These are phyloP conservation scores for Orius laevigatus DNA, from an alignment of 1,140 invertebrate genomes.

Conservation along the genomic window DNA sequence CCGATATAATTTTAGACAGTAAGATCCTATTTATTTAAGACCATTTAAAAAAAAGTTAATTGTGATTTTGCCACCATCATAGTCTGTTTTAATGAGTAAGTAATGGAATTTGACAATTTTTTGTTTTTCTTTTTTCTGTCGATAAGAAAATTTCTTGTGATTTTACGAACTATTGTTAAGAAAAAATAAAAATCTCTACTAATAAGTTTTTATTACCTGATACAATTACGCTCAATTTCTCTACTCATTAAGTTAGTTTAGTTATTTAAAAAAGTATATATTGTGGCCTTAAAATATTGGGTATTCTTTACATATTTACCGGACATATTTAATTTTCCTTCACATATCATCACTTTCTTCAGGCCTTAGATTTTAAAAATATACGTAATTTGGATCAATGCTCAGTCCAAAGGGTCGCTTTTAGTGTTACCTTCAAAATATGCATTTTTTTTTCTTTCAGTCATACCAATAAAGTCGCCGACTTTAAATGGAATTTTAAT, in stretches of 20 bases:
- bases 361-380: no score
- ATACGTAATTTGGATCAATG: neutral
- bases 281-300: conserved; percentile 13
- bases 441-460: conserved; percentile 8
- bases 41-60: conserved; percentile 5
- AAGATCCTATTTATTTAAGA: conserved; percentile 11
- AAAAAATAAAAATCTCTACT: conserved; percentile 11
- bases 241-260: conserved; percentile 14
- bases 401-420: conserved; percentile 1
- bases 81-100: conserved; percentile 2
- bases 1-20: conserved; percentile 12
- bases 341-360: conserved; percentile 9
- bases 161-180: conserved; percentile 6
- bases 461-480: conserved; percentile 14
- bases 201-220: conserved; percentile 14
- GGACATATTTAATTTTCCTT: conserved; percentile 8
- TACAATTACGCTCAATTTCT: conserved; percentile 12
- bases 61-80: conserved; percentile 12
- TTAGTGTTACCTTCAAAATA: conserved; percentile 11
- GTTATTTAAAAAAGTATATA: conserved; percentile 8
- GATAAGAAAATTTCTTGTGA: conserved; percentile 10
- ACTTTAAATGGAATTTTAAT: conserved; percentile 8
- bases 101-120: no score
- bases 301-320: conserved; percentile 6
- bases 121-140: conserved; percentile 2